A percentile compares a stretch with the other conserved stretches of the same genome.
Conservation (phyloP, 2,888 invertebrate species). For the Sisyra nigra region DNA sequence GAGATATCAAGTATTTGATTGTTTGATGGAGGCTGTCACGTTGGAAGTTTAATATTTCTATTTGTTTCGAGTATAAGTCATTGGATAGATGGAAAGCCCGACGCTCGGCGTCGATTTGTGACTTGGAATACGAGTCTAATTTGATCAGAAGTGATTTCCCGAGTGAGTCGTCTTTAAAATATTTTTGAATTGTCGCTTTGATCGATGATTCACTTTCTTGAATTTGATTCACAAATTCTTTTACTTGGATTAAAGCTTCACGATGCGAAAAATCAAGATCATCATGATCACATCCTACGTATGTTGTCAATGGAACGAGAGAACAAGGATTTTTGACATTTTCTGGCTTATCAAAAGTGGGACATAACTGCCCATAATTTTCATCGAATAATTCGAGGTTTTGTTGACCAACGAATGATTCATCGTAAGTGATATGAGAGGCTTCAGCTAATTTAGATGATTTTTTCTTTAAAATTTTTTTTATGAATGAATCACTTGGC, state of each 20-base stretch:
- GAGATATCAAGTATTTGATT: background rate
- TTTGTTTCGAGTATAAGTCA: background rate
- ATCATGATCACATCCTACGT: too few relatives aligned
- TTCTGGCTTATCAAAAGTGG: too few relatives aligned
- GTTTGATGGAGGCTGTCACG: background rate
- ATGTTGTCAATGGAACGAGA: too few relatives aligned
- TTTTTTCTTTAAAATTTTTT: too few relatives aligned
- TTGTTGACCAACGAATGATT: too few relatives aligned
- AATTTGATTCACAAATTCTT: background rate
- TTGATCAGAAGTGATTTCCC: background rate
- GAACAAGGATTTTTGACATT: too few relatives aligned
- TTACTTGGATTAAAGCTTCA: background rate
- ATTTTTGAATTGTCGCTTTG: background rate
- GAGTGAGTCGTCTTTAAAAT: background rate
- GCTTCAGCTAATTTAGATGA: too few relatives aligned
- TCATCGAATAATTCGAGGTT: too few relatives aligned
- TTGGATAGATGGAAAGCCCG: background rate
- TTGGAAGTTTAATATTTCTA: background rate
- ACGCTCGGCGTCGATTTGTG: background rate
- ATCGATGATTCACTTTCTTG: background rate
- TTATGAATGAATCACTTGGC: too few relatives aligned
- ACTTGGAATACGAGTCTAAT: background rate
- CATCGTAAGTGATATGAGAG: too few relatives aligned
- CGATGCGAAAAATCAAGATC: background rate
- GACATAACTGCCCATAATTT: too few relatives aligned